Conservation (phyloP, 2,113 vertebrate genomes). For the Axis porcinus region DNA sequence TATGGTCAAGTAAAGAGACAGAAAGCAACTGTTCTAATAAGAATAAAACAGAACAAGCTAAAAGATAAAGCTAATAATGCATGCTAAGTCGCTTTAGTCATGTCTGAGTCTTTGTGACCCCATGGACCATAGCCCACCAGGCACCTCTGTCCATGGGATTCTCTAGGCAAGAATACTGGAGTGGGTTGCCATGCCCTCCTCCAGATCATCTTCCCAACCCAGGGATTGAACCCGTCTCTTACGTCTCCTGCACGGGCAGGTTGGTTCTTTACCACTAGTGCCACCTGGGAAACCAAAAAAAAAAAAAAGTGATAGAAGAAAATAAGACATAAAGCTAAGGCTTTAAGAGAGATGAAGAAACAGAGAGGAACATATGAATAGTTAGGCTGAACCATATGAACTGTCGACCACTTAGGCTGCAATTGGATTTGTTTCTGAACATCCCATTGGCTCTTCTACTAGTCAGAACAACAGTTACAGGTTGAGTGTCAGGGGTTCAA, state of each 20-base stretch:
- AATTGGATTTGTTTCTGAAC: not conserved
- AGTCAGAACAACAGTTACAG: not conserved
- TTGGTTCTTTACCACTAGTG: not conserved
- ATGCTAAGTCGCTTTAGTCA: not conserved
- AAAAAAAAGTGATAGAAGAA: not conserved
- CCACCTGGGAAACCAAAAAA: not conserved
- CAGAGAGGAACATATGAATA: not conserved
- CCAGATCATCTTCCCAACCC: not conserved
- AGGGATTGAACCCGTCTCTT: not conserved
- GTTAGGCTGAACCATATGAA: not conserved
- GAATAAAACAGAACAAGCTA: conserved; percentile 7
- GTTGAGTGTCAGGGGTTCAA: not conserved
- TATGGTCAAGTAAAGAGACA: not conserved
- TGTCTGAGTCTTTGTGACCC: not conserved
- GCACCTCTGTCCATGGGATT: not conserved
- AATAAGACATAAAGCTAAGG: not conserved
- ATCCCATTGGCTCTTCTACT: not conserved
- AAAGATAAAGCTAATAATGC: not conserved
- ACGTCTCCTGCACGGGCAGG: not conserved
- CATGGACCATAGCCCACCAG: not conserved
- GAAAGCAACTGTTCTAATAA: not conserved
- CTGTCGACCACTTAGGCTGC: not conserved
- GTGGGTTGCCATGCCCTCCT: not conserved
- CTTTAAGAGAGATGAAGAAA: not conserved
- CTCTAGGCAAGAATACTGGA: not conserved